Evolutionary conservation across 2,797 vertebrate genomes (phyloP).

Genomic region (Choloepus didactylus): DNA sequence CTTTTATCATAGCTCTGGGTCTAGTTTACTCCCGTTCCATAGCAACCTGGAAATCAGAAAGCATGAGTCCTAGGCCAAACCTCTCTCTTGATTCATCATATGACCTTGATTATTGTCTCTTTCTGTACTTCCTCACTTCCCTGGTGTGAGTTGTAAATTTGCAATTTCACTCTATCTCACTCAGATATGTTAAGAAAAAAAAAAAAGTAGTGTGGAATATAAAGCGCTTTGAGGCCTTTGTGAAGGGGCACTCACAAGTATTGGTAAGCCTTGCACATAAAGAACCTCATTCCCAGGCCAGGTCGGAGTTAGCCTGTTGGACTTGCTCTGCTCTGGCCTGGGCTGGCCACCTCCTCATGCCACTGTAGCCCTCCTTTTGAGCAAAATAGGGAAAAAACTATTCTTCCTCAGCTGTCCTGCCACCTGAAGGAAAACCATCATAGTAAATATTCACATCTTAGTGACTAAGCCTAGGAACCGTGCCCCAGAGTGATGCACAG

Average conservation of each 20-base stretch:
- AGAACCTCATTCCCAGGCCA: background rate
- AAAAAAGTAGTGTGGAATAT: background rate
- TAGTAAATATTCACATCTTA: background rate
- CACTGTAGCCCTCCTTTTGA: background rate
- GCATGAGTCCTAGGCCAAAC: background rate
- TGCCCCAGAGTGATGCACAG: rapidly evolving
- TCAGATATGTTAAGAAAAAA: background rate
- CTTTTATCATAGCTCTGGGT: background rate
- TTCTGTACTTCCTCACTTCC: background rate
- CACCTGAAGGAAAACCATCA: background rate
- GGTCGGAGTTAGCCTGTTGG: background rate
- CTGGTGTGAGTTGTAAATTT: background rate
- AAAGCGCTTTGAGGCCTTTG: background rate
- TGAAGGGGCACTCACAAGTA: background rate
- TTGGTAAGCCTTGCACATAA: background rate
- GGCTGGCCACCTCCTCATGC: background rate
- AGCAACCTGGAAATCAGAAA: background rate
- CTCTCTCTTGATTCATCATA: background rate
- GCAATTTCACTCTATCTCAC: background rate
- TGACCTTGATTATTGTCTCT: background rate
- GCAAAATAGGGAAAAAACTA: background rate
- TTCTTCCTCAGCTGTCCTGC: background rate
- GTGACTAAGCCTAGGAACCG: background rate
- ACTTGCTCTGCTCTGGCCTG: background rate
- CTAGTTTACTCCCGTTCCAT: background rate